phyloP scores from a whole-genome alignment of 1,140 invertebrate species.

The Drosophila ercepeae region DNA sequence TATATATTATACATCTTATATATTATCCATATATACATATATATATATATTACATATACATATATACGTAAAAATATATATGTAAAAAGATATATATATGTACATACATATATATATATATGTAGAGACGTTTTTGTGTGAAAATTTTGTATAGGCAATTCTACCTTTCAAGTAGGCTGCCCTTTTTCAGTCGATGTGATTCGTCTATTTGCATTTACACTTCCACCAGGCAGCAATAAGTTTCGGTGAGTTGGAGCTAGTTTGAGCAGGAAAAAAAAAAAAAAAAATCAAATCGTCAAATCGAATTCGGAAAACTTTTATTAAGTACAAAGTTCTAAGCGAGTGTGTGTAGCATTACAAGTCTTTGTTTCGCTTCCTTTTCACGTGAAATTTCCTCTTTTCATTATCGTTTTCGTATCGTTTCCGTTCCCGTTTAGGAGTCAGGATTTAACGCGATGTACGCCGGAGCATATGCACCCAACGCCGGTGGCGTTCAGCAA shows the following conservation, averaged over 20 bases:
- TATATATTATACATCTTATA: no score
- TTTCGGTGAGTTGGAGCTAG: slow-evolving; percentile 2
- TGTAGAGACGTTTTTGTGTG: background rate
- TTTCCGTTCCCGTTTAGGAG: background rate
- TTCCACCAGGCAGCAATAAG: background rate
- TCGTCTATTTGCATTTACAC: background rate
- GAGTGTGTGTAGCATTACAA: background rate
- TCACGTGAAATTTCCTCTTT: background rate
- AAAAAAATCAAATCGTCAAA: background rate
- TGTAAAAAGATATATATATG: no score
- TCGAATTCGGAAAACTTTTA: background rate
- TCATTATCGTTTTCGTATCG: no score
- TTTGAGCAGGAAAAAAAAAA: background rate
- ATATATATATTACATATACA: background rate
- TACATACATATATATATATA: background rate
- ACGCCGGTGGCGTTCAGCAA: slow-evolving; percentile 71
- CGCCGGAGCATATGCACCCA: slow-evolving; percentile 73
- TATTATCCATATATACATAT: background rate
- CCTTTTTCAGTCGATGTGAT: background rate
- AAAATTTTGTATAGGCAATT: background rate
- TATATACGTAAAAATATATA: background rate
- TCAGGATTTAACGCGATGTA: slow-evolving; percentile 51
- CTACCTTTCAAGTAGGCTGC: background rate
- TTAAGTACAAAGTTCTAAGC: slow-evolving; percentile 1
- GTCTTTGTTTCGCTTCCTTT: slow-evolving; percentile 5